Evolutionary conservation across 1,140 invertebrate genomes (phyloP).

Genomic region (Marisa cornuarietis): DNA sequence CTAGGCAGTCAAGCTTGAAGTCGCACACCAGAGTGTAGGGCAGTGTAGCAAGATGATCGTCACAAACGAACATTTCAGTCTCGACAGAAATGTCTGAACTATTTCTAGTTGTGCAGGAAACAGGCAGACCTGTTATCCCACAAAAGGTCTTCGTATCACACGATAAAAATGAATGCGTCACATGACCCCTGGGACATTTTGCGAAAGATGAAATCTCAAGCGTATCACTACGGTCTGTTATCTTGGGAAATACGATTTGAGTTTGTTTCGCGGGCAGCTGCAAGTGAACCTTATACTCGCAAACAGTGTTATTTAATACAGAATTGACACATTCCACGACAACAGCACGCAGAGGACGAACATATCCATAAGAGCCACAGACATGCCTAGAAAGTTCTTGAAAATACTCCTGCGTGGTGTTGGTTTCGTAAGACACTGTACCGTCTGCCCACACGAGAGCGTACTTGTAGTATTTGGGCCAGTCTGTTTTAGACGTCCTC

Average conservation of each 20-base stretch:
- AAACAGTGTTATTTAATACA: too few species aligned
- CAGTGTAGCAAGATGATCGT: background rate
- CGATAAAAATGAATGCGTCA: background rate
- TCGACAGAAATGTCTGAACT: background rate
- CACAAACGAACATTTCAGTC: background rate
- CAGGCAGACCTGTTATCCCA: background rate
- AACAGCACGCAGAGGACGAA: too few species aligned
- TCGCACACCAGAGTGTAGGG: slow-evolving; percentile 8
- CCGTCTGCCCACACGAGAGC: slow-evolving; percentile 1
- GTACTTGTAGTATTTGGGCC: slow-evolving; percentile 7
- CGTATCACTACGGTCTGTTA: too few species aligned
- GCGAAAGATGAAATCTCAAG: background rate
- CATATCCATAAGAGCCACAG: too few species aligned
- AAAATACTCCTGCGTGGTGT: background rate
- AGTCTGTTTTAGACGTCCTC: background rate
- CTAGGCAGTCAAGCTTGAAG: background rate
- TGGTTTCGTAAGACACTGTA: background rate
- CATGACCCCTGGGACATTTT: background rate
- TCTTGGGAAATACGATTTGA: background rate
- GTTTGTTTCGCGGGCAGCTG: background rate
- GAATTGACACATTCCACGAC: background rate
- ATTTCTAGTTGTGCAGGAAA: background rate
- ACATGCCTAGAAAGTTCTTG: too few species aligned
- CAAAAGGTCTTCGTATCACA: background rate
- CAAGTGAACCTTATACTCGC: background rate